A percentile compares a stretch with the other conserved stretches of the same genome.
Conservation (phyloP, 1,140 invertebrate species). For the Drosophila santomea region DNA sequence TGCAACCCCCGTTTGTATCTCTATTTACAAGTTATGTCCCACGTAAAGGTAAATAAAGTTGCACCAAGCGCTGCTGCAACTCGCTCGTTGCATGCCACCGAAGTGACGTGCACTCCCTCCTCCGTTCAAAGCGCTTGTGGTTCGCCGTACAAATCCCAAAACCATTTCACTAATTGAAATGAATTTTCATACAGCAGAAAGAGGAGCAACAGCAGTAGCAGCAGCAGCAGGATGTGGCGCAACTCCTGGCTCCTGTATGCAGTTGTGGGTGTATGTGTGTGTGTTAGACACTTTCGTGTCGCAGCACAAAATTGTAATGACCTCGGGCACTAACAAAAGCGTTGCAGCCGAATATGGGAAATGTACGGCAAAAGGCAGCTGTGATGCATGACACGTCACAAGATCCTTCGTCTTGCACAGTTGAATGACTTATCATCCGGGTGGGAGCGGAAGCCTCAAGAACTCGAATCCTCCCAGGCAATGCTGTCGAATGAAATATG, state of each 20-base stretch:
- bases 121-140: conserved; percentile 36
- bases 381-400: conserved; percentile 11
- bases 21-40: conserved; percentile 75
- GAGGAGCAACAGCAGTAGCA: conserved; percentile 1
- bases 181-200: conserved; percentile 73
- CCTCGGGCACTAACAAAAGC: conserved; percentile 60
- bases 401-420: conserved; percentile 29
- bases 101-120: conserved; percentile 27
- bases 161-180: conserved; percentile 84
- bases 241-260: conserved; percentile 31
- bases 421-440: conserved; percentile 58
- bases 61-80: conserved; percentile 56
- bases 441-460: conserved; percentile 27
- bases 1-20: conserved; percentile 49
- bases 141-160: conserved; percentile 78
- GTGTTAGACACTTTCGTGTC: conserved; percentile 65
- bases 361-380: conserved; percentile 32
- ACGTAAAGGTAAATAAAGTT: conserved; percentile 76
- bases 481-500: conserved; percentile 43
- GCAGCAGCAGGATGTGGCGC: conserved; percentile 27
- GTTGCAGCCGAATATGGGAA: conserved; percentile 48
- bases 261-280: conserved; percentile 14
- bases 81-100: conserved; percentile 52
- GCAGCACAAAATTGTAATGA: conserved; percentile 68
- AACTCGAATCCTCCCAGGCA: conserved; percentile 11